These are phyloP conservation scores for Telmatochromis bifrenatus DNA, from an alignment of 2,113 vertebrate species.

Conservation along the genomic window DNA sequence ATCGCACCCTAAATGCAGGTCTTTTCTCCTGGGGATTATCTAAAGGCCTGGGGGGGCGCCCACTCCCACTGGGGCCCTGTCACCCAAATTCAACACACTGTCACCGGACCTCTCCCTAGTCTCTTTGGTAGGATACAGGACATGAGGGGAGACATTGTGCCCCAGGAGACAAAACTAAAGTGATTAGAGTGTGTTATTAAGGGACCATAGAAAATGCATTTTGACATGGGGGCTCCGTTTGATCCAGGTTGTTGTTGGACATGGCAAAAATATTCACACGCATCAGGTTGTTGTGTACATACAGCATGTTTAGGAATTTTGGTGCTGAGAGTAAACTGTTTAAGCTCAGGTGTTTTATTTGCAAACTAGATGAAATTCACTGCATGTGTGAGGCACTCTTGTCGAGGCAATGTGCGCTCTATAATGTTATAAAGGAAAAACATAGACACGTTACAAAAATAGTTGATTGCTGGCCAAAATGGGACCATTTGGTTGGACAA, in stretches of 20 bases:
- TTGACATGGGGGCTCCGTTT: constrained; percentile 37
- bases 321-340: background rate
- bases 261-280: constrained; percentile 8
- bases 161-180: constrained; percentile 50
- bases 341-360: background rate
- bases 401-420: background rate
- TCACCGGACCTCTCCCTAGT: constrained; percentile 8
- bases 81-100: constrained; percentile 68
- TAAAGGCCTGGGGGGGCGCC: constrained; percentile 17
- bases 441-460: background rate
- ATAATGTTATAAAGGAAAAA: background rate
- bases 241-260: constrained; percentile 25
- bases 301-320: background rate
- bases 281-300: constrained; percentile 5
- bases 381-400: background rate
- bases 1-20: constrained; percentile 62
- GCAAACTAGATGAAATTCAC: background rate
- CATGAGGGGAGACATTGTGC: constrained; percentile 36
- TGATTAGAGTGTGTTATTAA: constrained; percentile 58
- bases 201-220: constrained; percentile 45
- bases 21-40: constrained; percentile 71
- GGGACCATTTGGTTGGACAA: background rate
- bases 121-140: constrained; percentile 16
- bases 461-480: background rate
- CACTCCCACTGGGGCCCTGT: constrained; percentile 54